A percentile compares a stretch with the other conserved stretches of the same genome.
These are phyloP conservation scores for Hirudo medicinalis DNA, from an alignment of 1,140 invertebrate genomes.

Conservation along the genomic window DNA sequence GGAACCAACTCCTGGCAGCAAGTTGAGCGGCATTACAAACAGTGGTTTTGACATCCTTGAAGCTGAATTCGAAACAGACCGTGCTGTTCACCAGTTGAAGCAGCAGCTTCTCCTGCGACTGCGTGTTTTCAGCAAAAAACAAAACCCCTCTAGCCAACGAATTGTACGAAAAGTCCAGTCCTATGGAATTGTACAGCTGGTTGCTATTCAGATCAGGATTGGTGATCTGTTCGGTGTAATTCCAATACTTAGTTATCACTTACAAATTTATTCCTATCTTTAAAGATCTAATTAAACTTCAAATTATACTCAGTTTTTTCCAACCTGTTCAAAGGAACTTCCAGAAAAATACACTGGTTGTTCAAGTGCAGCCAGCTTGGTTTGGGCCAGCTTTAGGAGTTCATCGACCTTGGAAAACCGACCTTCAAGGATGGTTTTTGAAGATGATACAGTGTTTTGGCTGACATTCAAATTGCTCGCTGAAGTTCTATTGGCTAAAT, in stretches of 20 bases:
- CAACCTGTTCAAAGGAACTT: constrained; percentile 2
- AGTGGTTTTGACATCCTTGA: neutral
- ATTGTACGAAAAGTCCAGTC: constrained; percentile 17
- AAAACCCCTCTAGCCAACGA: constrained; percentile 15
- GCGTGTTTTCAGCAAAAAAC: constrained; percentile 20
- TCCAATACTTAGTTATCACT: neutral
- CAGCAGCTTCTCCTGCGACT: constrained; percentile 19
- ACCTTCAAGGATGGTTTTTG: neutral
- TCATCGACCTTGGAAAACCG: neutral
- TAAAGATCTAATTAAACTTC: neutral
- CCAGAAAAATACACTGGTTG: constrained; percentile 11
- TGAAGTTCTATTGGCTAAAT: neutral
- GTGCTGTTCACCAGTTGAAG: constrained; percentile 15
- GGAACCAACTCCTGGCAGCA: constrained; percentile 17
- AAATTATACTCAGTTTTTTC: neutral
- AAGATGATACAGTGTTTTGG: neutral
- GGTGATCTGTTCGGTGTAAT: neutral
- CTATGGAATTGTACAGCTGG: constrained; percentile 14
- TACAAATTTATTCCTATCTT: neutral
- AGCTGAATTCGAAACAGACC: constrained; percentile 20
- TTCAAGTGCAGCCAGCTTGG: constrained; percentile 7
- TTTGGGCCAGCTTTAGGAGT: neutral
- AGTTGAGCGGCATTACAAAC: constrained; percentile 13
- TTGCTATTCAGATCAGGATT: constrained; percentile 9
- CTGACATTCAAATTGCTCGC: neutral